Percentiles rank a stretch among this genome's conserved stretches.
phyloP scores from a whole-genome alignment of 92 coral and sea anemone species.

The Umimayanthus kanabou region DNA sequence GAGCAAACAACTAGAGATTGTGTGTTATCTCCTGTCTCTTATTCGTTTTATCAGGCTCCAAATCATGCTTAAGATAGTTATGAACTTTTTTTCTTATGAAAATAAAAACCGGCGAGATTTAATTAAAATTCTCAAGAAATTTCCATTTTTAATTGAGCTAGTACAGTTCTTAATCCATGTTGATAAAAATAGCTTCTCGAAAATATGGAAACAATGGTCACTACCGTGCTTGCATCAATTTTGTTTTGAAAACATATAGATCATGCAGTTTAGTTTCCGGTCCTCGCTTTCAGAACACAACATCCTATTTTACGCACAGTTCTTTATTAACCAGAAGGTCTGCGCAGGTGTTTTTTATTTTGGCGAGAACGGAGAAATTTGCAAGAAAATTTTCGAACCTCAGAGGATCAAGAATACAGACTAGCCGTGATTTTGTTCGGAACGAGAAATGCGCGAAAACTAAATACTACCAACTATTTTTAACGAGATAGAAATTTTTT shows the following conservation, averaged over 20 bases:
- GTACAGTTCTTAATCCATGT: neutral
- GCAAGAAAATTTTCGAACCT: no score
- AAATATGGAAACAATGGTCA: neutral
- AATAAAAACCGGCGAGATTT: neutral
- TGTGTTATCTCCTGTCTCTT: neutral
- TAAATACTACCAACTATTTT: neutral
- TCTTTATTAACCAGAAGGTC: neutral
- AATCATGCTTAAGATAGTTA: no score
- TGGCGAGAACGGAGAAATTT: neutral
- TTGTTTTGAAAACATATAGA: neutral
- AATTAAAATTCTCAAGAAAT: neutral
- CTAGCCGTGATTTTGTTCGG: neutral
- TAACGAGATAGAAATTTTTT: neutral
- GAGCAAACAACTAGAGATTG: neutral
- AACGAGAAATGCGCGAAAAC: neutral
- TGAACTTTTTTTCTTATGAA: neutral
- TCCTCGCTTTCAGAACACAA: neutral
- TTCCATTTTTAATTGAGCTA: neutral
- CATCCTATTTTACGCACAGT: neutral
- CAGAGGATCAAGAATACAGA: neutral
- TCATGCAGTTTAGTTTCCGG: conserved; percentile 1
- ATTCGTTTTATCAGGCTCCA: neutral
- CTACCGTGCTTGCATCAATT: neutral
- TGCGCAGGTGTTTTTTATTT: neutral
- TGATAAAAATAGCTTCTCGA: neutral